Base-by-base conservation (phyloP, 2,797 vertebrate genomes). In the Hyperoplus lanceolatus region DNA sequence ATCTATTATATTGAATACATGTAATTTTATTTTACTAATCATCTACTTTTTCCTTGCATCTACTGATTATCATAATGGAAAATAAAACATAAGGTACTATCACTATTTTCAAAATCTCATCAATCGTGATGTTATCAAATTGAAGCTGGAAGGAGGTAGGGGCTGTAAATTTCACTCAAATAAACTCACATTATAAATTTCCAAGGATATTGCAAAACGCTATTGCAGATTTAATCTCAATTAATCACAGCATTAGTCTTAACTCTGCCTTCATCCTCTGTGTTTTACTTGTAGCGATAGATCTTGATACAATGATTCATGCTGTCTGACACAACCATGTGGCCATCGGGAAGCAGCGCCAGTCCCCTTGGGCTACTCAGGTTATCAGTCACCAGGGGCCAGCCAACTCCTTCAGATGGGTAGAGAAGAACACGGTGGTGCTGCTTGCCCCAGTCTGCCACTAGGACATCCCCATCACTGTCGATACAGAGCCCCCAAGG, bases 401-500 rank as follows among this genome's bases (percentile, higher is more conserved):
- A 94, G n/a, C 95, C 95, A 6, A 89, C 81, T 3, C 94, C 95
- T 49, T 84, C 90, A n/a, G 92, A 75, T 2, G 96, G 93, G 84
- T 95, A 97, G 42, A 96, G 70, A 67, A 96, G 53, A 57, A 96
- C 90, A 15, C 89, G 75, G 64, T 96, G 96, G 51, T 89, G 77
- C 79, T 93, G 84, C 67, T 94, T 94, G 15, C 94, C 95, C 96
- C 96, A 96, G 76, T 97, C 96, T 9, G 94, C 92, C 55, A 96
- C 96, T 77, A 96, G 77, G 29, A 97, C 95, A 15, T 95, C 89
- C 14, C 96, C 96, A n/a, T 96, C 92, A 0, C 79, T 80, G 73
- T 96, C 96, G 2, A 97, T 95, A 69, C 95, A 95, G 29, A 97
- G 93, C 2, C 96, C 96, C 96, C 96, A 96, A 1, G 96, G 96